Evolutionary conservation across 2,797 vertebrate species (phyloP).

Genomic region (Spinibarbus caldwelli): DNA sequence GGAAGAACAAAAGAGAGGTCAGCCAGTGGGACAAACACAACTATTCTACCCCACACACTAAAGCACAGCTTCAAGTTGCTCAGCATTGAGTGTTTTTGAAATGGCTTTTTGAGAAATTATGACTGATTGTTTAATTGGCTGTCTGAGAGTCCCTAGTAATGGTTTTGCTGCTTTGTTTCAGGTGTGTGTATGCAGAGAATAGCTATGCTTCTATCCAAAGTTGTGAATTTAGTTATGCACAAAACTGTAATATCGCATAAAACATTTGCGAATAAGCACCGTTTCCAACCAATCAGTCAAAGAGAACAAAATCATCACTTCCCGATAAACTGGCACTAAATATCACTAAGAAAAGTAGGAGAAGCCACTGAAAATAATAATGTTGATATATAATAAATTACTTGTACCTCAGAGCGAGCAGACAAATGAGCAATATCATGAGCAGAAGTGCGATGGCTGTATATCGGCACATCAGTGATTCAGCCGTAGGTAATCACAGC

Average conservation of each 20-base stretch:
- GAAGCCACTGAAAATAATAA: neutral
- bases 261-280: neutral
- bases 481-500: no score
- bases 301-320: neutral
- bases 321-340: no score
- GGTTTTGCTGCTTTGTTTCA: slow-evolving; percentile 20
- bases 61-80: neutral
- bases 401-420: no score
- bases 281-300: neutral
- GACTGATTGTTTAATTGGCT: slow-evolving; percentile 28
- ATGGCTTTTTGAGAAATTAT: slow-evolving; percentile 15
- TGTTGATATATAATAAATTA: no score
- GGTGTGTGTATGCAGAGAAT: slow-evolving; percentile 7
- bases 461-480: no score
- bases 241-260: neutral
- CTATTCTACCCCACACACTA: neutral
- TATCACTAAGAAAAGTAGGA: neutral
- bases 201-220: neutral
- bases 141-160: slow-evolving; percentile 29
- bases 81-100: neutral
- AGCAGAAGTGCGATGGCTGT: no score
- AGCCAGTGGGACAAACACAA: slow-evolving; percentile 33
- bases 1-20: slow-evolving; percentile 37
- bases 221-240: neutral
- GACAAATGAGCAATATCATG: no score